Conservation (phyloP, 2,888 invertebrate genomes). For the Quadriops clusia region DNA sequence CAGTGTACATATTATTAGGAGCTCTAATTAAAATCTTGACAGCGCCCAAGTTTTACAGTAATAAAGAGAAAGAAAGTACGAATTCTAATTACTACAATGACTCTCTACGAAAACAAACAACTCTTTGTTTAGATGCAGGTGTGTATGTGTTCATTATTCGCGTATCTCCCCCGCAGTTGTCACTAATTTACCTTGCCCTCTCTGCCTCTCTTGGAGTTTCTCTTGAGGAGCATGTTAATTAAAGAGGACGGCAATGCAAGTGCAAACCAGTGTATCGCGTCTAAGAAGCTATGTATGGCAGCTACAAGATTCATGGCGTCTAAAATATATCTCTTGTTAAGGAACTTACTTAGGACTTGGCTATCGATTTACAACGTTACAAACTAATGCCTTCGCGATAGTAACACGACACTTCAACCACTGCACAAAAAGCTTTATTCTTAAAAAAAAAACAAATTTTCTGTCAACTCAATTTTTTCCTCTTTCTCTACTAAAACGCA, state of each 20-base stretch:
- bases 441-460: no score
- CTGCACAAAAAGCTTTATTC: no score
- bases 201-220: slow-evolving; percentile 35
- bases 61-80: slow-evolving; percentile 10
- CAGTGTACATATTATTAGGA: no score
- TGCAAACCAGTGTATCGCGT: slow-evolving; percentile 21
- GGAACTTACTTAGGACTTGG: slow-evolving; percentile 9
- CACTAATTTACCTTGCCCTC: slow-evolving; percentile 33
- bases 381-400: no score
- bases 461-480: no score
- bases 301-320: slow-evolving; percentile 9
- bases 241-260: slow-evolving; percentile 22
- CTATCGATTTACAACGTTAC: no score
- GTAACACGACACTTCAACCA: no score
- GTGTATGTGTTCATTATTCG: slow-evolving; percentile 36
- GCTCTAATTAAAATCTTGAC: no score
- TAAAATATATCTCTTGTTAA: slow-evolving; percentile 10
- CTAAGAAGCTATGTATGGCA: slow-evolving; percentile 10
- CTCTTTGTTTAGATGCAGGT: slow-evolving; percentile 20
- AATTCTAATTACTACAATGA: slow-evolving; percentile 20
- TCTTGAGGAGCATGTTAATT: slow-evolving; percentile 25
- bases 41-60: slow-evolving; percentile 2
- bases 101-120: slow-evolving; percentile 18
- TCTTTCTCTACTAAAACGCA: no score
- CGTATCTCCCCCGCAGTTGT: slow-evolving; percentile 18